Percentiles rank a stretch among this genome's conserved stretches.
Conservation (phyloP, 2,797 vertebrate genomes). For the Anabacerthia variegaticeps region DNA sequence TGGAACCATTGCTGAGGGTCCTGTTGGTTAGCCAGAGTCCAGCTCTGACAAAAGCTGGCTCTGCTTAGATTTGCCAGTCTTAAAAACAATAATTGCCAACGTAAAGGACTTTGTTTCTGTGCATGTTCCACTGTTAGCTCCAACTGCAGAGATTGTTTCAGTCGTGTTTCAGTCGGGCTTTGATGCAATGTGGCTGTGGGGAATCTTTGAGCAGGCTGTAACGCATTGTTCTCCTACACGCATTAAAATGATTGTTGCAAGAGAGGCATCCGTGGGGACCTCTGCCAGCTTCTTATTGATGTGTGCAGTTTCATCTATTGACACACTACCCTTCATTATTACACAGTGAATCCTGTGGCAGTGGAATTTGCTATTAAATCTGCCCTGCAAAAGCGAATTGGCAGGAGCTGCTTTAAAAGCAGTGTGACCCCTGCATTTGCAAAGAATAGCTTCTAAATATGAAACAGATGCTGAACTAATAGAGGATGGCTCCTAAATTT, state of each 20-base stretch:
- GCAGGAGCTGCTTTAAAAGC: constrained; percentile 31
- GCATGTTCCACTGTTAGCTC: background rate
- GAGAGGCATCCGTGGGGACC: constrained; percentile 32
- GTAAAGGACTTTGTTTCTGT: background rate
- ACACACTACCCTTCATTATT: constrained; percentile 48
- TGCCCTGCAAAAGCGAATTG: constrained; percentile 17
- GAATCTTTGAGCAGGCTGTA: constrained; percentile 43
- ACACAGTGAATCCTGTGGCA: constrained; percentile 34
- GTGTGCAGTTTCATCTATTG: constrained; percentile 60
- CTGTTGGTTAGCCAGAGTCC: background rate
- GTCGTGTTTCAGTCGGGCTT: background rate
- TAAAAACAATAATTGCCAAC: background rate
- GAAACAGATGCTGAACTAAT: constrained; percentile 34
- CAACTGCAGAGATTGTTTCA: background rate
- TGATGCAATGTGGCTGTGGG: constrained; percentile 38
- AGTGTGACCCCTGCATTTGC: background rate
- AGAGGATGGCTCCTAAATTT: background rate
- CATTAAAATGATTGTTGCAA: constrained; percentile 4
- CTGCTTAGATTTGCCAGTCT: background rate
- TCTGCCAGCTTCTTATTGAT: constrained; percentile 56
- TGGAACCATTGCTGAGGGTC: background rate
- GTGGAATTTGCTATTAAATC: constrained; percentile 51
- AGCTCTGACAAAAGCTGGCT: background rate
- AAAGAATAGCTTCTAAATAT: constrained; percentile 39
- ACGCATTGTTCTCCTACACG: constrained; percentile 18